These are phyloP conservation scores for Oxygymnocypris stewartii DNA, from an alignment of 2,113 vertebrate genomes.

Conservation along the genomic window DNA sequence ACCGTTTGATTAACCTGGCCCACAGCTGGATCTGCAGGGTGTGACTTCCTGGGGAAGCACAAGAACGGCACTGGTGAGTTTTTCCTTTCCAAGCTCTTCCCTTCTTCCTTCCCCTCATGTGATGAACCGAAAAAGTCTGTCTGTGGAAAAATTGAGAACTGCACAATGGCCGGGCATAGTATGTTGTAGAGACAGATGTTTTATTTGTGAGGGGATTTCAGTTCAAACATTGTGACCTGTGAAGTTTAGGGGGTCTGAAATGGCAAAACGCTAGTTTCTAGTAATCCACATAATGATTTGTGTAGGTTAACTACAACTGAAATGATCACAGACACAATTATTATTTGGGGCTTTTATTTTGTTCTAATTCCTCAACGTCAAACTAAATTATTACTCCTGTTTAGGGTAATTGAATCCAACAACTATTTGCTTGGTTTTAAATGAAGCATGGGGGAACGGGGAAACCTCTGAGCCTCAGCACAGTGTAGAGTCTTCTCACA, in stretches of 20 bases:
- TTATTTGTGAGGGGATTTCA: not conserved
- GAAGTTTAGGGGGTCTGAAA: not conserved
- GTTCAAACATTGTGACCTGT: not conserved
- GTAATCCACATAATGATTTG: not conserved
- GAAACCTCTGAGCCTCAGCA: conserved; percentile 61
- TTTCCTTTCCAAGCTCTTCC: conserved; percentile 64
- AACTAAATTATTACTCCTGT: conserved; percentile 56
- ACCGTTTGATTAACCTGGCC: conserved; percentile 79
- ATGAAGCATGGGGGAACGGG: conserved; percentile 65
- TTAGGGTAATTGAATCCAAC: conserved; percentile 67
- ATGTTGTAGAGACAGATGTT: not conserved
- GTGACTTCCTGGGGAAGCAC: conserved; percentile 94
- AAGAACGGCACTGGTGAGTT: conserved; percentile 91
- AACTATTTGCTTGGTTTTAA: conserved; percentile 65
- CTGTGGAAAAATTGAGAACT: conserved; percentile 56
- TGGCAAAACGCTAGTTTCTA: not conserved
- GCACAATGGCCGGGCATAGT: not conserved
- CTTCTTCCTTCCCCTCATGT: conserved; percentile 52
- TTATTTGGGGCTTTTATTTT: conserved; percentile 52
- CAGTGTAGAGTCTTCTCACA: conserved; percentile 63
- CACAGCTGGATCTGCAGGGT: conserved; percentile 94
- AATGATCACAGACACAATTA: not conserved
- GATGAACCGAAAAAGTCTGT: conserved; percentile 51
- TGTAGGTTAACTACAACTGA: not conserved
- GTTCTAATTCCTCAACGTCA: conserved; percentile 61